These are phyloP conservation scores for Chiroxiphia lanceolata DNA, from an alignment of 2,797 vertebrate species.

Conservation along the genomic window DNA sequence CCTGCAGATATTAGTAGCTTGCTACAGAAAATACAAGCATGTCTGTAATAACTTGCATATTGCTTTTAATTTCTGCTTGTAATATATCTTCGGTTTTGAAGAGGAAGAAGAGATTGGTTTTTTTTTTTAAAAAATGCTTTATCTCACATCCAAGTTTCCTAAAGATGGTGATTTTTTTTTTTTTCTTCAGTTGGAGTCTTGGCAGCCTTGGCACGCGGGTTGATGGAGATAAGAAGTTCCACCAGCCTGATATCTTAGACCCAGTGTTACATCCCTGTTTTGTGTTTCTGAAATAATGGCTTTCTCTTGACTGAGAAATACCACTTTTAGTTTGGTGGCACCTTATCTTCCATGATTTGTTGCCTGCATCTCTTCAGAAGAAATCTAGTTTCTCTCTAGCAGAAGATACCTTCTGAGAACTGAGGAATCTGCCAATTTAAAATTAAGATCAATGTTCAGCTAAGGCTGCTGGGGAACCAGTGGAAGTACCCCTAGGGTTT, in stretches of 20 bases:
- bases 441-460: neutral
- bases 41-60: neutral
- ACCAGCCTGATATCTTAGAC: neutral
- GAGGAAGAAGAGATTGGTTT: neutral
- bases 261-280: neutral
- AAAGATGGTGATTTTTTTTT: neutral
- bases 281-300: neutral
- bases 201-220: neutral
- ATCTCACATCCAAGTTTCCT: neutral
- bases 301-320: neutral
- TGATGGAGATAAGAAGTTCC: neutral
- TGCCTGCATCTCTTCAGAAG: neutral
- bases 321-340: neutral
- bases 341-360: neutral
- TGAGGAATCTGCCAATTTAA: neutral
- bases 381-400: neutral
- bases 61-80: neutral
- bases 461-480: neutral
- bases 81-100: neutral
- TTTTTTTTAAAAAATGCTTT: neutral
- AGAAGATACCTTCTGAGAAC: neutral
- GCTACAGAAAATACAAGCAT: neutral
- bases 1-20: neutral
- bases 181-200: neutral
- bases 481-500: neutral